Conservation (phyloP, 2,113 vertebrate species). For the Hemiscyllium ocellatum region DNA sequence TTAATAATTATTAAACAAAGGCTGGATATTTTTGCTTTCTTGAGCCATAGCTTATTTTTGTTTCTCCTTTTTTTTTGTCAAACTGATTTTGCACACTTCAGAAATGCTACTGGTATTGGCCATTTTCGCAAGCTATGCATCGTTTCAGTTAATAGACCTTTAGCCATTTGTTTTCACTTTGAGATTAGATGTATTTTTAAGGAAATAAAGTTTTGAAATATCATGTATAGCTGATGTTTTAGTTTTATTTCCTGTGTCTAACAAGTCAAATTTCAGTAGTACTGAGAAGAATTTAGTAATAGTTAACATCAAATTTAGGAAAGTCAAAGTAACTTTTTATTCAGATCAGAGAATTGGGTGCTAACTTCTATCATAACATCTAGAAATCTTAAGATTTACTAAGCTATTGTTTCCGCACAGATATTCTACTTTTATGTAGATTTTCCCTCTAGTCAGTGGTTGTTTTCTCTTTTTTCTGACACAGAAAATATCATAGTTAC, state of each 20-base stretch:
- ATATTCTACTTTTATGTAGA: background rate
- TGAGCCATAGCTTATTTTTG: conserved; percentile 3
- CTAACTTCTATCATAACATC: background rate
- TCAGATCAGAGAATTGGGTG: background rate
- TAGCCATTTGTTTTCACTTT: conserved; percentile 4
- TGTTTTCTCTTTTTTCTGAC: background rate
- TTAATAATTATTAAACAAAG: conserved; percentile 14
- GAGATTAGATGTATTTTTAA: background rate
- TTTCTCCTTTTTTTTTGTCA: background rate
- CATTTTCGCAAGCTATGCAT: background rate
- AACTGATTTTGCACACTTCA: conserved; percentile 1
- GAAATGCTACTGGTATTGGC: background rate
- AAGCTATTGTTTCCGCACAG: background rate
- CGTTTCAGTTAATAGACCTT: background rate
- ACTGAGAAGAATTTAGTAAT: background rate
- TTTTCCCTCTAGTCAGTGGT: background rate
- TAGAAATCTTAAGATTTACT: background rate
- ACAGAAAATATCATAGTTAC: no score
- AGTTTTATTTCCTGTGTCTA: background rate
- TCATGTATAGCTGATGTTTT: background rate
- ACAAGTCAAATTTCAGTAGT: background rate
- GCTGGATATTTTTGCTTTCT: conserved; percentile 12
- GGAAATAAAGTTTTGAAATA: conserved; percentile 22
- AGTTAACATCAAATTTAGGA: background rate
- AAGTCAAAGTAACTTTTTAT: background rate